Conservation (phyloP, 1,140 invertebrate species). For the Aporrectodea caliginosa region DNA sequence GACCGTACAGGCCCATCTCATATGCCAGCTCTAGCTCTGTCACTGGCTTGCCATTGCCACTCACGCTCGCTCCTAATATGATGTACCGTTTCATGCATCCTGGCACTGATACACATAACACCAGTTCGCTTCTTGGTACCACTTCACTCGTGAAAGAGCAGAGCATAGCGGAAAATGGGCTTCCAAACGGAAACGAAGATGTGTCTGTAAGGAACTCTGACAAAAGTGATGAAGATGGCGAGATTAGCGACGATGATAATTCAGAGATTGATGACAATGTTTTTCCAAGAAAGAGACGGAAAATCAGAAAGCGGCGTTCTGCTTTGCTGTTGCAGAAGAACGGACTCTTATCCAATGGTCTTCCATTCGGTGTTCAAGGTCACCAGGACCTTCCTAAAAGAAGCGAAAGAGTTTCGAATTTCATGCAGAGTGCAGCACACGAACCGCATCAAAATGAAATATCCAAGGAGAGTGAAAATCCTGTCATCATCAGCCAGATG, state of each 20-base stretch:
- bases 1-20: not conserved
- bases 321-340: not conserved
- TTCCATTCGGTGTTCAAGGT: not conserved
- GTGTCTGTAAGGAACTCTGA: not conserved
- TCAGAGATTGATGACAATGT: constrained; percentile 3
- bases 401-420: too few species aligned
- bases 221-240: not conserved
- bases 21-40: not conserved
- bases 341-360: not conserved
- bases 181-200: not conserved
- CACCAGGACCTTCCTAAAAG: not conserved
- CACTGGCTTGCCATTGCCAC: not conserved
- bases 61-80: not conserved
- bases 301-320: not conserved
- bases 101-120: not conserved
- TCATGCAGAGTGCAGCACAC: too few species aligned
- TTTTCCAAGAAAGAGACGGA: not conserved
- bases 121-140: not conserved
- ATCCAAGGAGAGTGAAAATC: too few species aligned
- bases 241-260: not conserved
- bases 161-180: not conserved
- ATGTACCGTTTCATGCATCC: not conserved
- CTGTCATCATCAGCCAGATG: too few species aligned
- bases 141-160: not conserved
- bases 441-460: too few species aligned